phyloP scores from a whole-genome alignment of 2,113 vertebrate species.

The Chaetorhynchus papuensis region DNA sequence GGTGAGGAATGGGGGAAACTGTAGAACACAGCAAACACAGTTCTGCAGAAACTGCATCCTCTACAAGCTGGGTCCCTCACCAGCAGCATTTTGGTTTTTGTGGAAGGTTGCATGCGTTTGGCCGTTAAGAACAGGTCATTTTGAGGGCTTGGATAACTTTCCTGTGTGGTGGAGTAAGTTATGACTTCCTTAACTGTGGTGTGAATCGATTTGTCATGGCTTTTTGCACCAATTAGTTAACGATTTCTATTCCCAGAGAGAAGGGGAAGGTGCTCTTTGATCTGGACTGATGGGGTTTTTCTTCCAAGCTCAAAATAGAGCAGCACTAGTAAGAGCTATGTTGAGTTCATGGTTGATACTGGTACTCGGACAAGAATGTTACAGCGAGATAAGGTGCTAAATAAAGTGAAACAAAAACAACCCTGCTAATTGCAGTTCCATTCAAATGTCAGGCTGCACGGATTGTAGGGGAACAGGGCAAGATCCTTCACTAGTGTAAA shows the following conservation, averaged over 20 bases:
- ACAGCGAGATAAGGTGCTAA: slow-evolving; percentile 63
- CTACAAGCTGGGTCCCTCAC: neutral
- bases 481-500: neutral
- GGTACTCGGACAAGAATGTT: slow-evolving; percentile 51
- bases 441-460: neutral
- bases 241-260: neutral
- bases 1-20: neutral
- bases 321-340: neutral
- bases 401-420: slow-evolving; percentile 59
- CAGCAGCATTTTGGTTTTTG: neutral
- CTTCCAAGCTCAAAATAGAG: slow-evolving; percentile 36
- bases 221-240: neutral
- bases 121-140: neutral
- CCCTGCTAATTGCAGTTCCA: slow-evolving; percentile 13
- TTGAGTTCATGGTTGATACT: slow-evolving; percentile 48
- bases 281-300: neutral
- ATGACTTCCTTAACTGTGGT: neutral
- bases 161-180: neutral
- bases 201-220: neutral
- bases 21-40: neutral
- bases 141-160: neutral
- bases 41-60: neutral
- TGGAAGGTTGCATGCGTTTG: neutral
- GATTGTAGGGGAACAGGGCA: neutral
- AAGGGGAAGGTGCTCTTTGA: neutral